Base-by-base conservation (phyloP, 2,113 vertebrate species). In the Chitala chitala region DNA sequence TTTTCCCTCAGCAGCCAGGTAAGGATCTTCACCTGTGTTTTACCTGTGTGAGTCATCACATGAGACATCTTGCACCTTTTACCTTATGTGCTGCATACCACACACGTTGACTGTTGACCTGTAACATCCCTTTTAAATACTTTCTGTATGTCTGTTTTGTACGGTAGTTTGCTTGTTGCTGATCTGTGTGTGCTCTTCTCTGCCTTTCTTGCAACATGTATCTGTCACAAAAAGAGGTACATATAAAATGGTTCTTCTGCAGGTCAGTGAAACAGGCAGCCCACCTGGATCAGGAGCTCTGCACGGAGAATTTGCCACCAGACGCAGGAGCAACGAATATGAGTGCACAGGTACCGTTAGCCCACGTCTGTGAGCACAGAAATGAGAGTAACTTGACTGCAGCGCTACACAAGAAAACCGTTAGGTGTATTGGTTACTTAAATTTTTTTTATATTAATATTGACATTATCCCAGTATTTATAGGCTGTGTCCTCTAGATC, bases 1-100 rank as follows among this genome's bases (percentile, higher is more conserved):
- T 85, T 93, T 61, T 98, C 97, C 48, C 92, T 94, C 66, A 88
- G 91, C 79, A 98, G 95, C 85, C 94, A 97, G 94, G 95, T 98
- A 78, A 42, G 86, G 72, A 8, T 44, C 9, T 17, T 4, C 4
- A 2, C 17, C 40, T 4, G 8, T 8, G 1, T 68, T 44, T 29
- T 15, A 4, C 38, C 24, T 5, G n/a, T 46, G 20, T n/a, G 15
- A 4, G 5, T 33, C 31, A 15, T 26, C 13, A n/a, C 26, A 31
- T 6, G 12, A 61, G 31, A 17, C 17, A 2, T 38, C 6, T 13
- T 61, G 58, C 15, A 3, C 58, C 15, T 15, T n/a, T n/a, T n/a
- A n/a, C 15, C 58, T n/a, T n/a, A 33, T 46, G n/a, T 55, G 10
- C 38, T 8, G 24, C 63, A 8, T 4, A 44, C 36, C 20, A 8